These are phyloP conservation scores for Vidua chalybeata DNA, from an alignment of 2,113 vertebrate genomes.

Conservation along the genomic window DNA sequence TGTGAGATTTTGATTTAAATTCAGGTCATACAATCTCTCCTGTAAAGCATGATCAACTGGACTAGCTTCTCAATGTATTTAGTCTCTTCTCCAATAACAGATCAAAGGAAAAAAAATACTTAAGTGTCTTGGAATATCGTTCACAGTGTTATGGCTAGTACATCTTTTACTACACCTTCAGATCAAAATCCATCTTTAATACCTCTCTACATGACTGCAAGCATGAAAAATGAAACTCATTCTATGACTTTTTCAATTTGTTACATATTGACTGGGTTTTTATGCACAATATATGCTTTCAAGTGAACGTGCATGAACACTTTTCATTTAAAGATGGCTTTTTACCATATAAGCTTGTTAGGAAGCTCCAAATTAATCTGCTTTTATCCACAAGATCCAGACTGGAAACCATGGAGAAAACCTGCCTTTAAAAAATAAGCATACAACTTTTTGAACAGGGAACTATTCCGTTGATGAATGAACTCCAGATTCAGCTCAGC, in stretches of 20 bases:
- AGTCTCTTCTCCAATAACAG: neutral
- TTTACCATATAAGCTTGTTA: slow-evolving; percentile 36
- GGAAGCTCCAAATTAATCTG: neutral
- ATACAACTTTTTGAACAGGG: neutral
- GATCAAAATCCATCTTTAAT: neutral
- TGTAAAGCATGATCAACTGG: neutral
- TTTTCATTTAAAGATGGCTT: neutral
- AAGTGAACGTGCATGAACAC: neutral
- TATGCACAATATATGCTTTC: neutral
- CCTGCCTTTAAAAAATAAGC: neutral
- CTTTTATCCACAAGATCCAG: neutral
- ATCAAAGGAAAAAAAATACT: neutral
- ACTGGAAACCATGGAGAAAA: slow-evolving; percentile 7
- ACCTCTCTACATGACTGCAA: neutral
- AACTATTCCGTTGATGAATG: neutral
- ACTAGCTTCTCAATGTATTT: neutral
- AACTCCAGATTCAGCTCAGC: slow-evolving; percentile 12
- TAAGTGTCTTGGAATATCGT: neutral
- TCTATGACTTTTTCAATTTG: neutral
- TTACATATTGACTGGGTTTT: neutral
- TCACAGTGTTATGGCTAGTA: neutral
- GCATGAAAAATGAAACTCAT: neutral
- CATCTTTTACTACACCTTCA: neutral
- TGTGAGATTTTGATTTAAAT: neutral
- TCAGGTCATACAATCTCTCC: neutral